Conservation (phyloP, 2,888 invertebrate species). For the Agrenia bidenticulata region DNA sequence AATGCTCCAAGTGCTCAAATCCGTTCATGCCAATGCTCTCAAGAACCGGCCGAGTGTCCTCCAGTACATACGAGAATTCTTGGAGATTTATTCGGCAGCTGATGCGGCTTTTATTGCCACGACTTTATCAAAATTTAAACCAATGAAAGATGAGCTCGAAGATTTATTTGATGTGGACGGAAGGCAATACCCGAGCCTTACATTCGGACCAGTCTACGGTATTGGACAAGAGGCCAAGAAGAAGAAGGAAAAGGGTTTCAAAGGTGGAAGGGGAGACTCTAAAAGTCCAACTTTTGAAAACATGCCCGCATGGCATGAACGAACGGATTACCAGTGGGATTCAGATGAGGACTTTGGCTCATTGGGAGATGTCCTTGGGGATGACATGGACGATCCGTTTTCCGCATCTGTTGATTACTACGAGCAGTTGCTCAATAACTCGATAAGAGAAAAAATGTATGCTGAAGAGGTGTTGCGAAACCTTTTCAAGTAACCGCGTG, state of each 20-base stretch:
- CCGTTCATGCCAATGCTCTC: constrained; percentile 1
- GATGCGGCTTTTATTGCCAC: constrained; percentile 14
- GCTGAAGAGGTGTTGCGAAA: neutral
- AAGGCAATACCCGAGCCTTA: neutral
- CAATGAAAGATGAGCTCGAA: constrained; percentile 6
- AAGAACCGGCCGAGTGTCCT: constrained; percentile 11
- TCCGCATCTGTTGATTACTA: neutral
- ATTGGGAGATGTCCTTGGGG: too few species aligned
- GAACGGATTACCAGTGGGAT: too few species aligned
- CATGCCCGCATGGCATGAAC: too few species aligned
- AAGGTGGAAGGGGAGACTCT: too few species aligned
- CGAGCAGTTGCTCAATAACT: neutral
- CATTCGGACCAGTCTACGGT: constrained; percentile 5
- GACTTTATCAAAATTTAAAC: constrained; percentile 8
- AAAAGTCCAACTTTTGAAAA: too few species aligned
- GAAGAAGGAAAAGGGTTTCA: too few species aligned
- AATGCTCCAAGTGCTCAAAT: constrained; percentile 10
- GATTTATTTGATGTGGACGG: neutral
- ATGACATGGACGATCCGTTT: too few species aligned
- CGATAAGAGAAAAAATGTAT: neutral
- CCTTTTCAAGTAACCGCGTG: neutral
- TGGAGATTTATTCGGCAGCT: constrained; percentile 20
- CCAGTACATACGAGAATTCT: constrained; percentile 21
- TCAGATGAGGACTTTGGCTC: too few species aligned
- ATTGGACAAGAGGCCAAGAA: too few species aligned